Conservation (phyloP, 2,113 vertebrate genomes). For the Neotoma lepida region DNA sequence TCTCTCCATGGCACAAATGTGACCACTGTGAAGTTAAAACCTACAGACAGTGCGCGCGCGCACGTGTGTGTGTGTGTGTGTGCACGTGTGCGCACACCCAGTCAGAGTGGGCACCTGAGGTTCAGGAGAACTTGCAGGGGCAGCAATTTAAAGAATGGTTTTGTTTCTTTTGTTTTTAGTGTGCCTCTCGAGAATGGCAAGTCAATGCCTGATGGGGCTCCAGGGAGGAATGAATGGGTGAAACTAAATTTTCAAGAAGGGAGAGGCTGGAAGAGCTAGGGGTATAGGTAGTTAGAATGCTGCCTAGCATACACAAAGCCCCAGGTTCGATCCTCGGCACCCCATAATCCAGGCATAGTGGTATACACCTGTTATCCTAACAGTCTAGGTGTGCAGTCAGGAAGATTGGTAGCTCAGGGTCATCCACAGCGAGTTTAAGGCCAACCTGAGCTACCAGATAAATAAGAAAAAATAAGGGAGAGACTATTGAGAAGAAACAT, state of each 20-base stretch:
- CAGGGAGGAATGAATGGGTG: neutral
- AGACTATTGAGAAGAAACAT: neutral
- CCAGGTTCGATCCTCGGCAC: neutral
- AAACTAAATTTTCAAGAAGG: neutral
- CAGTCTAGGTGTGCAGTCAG: neutral
- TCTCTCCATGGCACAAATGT: constrained; percentile 49
- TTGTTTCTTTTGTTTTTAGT: neutral
- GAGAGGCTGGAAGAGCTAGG: neutral
- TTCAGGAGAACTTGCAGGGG: neutral
- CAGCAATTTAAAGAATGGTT: neutral
- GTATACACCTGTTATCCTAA: too few species aligned
- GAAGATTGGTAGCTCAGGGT: neutral
- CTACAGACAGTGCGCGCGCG: too few species aligned
- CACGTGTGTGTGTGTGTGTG: too few species aligned
- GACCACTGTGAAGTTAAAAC: neutral
- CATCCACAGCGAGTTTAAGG: neutral
- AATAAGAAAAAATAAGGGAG: neutral
- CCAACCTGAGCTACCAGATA: neutral
- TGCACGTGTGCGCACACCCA: neutral
- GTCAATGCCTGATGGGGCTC: neutral
- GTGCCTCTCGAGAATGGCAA: constrained; percentile 33
- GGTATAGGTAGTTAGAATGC: too few species aligned
- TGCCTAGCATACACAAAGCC: neutral
- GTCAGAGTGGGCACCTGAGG: neutral
- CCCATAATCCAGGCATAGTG: neutral